These are phyloP conservation scores for Bimastos eiseni DNA, from an alignment of 2,888 invertebrate species.

Conservation along the genomic window DNA sequence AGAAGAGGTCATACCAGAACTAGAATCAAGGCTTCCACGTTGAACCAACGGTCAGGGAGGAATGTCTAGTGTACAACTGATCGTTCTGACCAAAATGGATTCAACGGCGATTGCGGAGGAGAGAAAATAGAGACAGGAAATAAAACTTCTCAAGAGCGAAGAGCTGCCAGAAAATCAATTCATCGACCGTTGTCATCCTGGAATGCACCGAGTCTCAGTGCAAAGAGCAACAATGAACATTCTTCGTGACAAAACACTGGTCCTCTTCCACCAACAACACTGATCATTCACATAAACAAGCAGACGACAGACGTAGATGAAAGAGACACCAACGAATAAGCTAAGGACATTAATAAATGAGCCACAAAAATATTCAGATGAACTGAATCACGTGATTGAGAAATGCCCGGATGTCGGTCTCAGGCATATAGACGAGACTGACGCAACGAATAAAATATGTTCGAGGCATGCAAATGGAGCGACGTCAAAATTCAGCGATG, in stretches of 20 bases:
- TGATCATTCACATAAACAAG: background rate
- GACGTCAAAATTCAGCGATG: background rate
- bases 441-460: background rate
- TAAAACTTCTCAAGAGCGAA: background rate
- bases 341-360: background rate
- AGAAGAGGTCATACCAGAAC: background rate
- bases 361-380: background rate
- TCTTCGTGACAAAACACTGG: background rate
- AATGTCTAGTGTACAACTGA: background rate
- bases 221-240: constrained; percentile 13
- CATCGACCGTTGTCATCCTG: background rate
- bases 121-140: background rate
- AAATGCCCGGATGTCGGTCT: background rate
- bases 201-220: background rate
- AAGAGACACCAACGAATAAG: background rate
- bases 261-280: background rate
- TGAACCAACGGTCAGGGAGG: background rate
- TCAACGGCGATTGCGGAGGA: background rate
- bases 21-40: background rate
- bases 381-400: background rate
- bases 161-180: background rate
- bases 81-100: background rate
- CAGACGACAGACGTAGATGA: background rate
- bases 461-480: background rate
- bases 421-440: background rate